Evolutionary conservation across 1,140 invertebrate genomes (phyloP), one percentile per base, ranked within the genome.

Genomic region (Mya arenaria): DNA sequence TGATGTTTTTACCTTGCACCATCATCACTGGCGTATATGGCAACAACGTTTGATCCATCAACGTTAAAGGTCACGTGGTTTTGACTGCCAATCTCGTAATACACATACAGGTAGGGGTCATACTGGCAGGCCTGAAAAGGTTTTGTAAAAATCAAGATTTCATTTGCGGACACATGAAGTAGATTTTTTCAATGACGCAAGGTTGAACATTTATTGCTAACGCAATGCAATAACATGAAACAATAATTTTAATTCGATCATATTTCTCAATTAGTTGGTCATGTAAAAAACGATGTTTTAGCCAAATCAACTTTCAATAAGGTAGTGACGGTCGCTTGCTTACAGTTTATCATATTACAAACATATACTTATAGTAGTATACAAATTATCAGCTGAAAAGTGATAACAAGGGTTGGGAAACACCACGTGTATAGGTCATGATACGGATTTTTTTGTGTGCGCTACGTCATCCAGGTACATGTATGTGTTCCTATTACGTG

Each of bases 101-200:
- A 39, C 10, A 48, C 4, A 23, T 25, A 28, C 4, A 44, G 23
- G 39, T 25, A 44, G 15, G 73, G 60, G 17, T 58, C 58, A 62
- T 63, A 75, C 60, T 75, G 73, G 32, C 73, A 75, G 23, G 56
- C 73, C 73, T 75, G 10, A 30, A 34, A 52, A 19, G 39, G 52
- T 4, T 5, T 13, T n/a, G 19, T 8, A 5, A 25, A n/a, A 62
- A 4, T n/a, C n/a, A 62, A 28, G 6, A 32, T 32, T 5, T 17
- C 30, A 62, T 5, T 15, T n/a, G n/a, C 15, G n/a, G 5, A 69
- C 8, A 23, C 19, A n/a, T 36, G 28, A 17, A n/a, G 28, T 3
- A 41, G 15, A 48, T n/a, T 6, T 30, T 39, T n/a, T 44, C n/a
- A 44, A 1, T n/a, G 15, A 10, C 10, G 37, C 0, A 8, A 44